Percentiles rank a stretch among this genome's conserved stretches.
Evolutionary conservation across 2,113 vertebrate species (phyloP).

Genomic region (Vulpes lagopus): DNA sequence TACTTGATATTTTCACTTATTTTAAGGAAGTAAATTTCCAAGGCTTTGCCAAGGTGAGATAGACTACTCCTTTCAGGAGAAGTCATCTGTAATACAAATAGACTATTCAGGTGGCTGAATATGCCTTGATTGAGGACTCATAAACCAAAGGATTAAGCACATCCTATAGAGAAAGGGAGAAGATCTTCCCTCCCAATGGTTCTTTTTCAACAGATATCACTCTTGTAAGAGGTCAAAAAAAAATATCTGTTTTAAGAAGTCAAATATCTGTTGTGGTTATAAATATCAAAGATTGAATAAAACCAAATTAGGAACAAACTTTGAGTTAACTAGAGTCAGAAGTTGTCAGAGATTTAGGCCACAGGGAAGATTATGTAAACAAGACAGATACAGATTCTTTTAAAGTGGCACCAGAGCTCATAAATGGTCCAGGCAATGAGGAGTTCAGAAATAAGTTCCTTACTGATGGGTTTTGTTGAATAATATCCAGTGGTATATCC

Average conservation of each 20-base stretch:
- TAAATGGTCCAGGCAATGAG: neutral
- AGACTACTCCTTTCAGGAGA: neutral
- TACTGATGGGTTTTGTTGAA: neutral
- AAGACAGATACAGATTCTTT: neutral
- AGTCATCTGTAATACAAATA: neutral
- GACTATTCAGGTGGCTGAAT: neutral
- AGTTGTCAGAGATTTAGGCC: neutral
- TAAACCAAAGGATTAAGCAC: neutral
- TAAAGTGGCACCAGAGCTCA: neutral
- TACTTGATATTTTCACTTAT: neutral
- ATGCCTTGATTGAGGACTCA: neutral
- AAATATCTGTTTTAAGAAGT: neutral
- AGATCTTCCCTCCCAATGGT: neutral
- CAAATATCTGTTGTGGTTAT: neutral
- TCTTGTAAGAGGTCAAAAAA: neutral
- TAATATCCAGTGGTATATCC: neutral
- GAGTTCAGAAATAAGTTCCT: neutral
- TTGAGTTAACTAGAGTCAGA: neutral
- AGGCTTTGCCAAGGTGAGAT: neutral
- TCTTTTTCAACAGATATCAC: neutral
- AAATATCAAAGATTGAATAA: neutral
- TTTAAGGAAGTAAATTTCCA: neutral
- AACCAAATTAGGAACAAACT: neutral
- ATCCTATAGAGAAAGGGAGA: neutral
- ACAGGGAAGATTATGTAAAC: neutral